Evolutionary conservation across 2,113 vertebrate genomes (phyloP).

Genomic region (Mormyrus iriodes): DNA sequence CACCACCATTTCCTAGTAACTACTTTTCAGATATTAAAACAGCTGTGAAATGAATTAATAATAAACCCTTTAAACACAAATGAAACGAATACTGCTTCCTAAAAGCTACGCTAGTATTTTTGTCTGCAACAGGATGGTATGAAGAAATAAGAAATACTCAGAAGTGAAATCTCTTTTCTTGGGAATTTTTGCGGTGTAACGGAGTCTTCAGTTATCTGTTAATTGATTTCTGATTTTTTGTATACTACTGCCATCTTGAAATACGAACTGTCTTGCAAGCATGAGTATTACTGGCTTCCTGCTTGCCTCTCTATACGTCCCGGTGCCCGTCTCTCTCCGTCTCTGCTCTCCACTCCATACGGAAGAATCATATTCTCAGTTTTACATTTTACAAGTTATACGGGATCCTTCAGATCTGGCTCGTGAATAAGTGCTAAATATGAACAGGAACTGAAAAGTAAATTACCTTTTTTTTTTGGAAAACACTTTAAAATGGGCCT

Average conservation of each 20-base stretch:
- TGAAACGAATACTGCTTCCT: slow-evolving; percentile 40
- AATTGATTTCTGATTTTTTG: slow-evolving; percentile 46
- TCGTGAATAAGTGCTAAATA: slow-evolving; percentile 34
- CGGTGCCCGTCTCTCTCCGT: slow-evolving; percentile 37
- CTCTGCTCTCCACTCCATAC: slow-evolving; percentile 36
- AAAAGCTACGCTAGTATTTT: slow-evolving; percentile 34
- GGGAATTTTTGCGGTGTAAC: slow-evolving; percentile 53
- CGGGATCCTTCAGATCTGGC: slow-evolving; percentile 34
- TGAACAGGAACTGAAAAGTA: slow-evolving; percentile 32
- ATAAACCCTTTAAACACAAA: background rate
- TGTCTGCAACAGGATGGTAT: slow-evolving; percentile 33
- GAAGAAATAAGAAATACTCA: slow-evolving; percentile 55
- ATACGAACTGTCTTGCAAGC: slow-evolving; percentile 47
- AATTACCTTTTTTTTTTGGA: slow-evolving; percentile 5
- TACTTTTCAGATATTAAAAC: background rate
- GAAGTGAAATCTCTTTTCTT: slow-evolving; percentile 66
- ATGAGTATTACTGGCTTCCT: slow-evolving; percentile 49
- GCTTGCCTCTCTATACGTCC: slow-evolving; percentile 42
- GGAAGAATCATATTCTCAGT: slow-evolving; percentile 55
- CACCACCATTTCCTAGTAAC: background rate
- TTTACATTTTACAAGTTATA: slow-evolving; percentile 26
- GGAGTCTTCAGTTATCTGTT: slow-evolving; percentile 41
- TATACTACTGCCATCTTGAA: slow-evolving; percentile 62
- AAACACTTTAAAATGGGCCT: slow-evolving; percentile 30
- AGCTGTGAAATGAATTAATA: background rate